Evolutionary conservation across 2,113 vertebrate species (phyloP).

Genomic region (Scartelaos histophorus): DNA sequence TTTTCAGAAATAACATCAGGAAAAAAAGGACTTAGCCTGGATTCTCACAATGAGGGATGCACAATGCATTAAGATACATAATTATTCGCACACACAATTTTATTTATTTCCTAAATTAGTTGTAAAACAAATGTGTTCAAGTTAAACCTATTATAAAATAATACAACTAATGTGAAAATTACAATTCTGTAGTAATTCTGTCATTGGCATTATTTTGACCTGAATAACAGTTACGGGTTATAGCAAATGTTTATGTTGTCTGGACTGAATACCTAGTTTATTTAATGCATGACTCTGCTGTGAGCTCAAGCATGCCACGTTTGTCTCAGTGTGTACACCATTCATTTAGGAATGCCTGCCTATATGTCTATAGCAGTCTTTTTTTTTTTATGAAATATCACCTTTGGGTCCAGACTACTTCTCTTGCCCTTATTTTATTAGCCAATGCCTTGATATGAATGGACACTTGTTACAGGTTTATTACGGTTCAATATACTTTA

Average conservation of each 20-base stretch:
- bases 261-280: constrained; percentile 20
- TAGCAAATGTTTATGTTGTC: constrained; percentile 16
- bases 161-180: constrained; percentile 22
- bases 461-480: constrained; percentile 18
- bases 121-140: constrained; percentile 36
- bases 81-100: constrained; percentile 61
- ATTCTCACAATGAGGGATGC: constrained; percentile 22
- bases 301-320: constrained; percentile 62
- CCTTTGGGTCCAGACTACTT: constrained; percentile 20
- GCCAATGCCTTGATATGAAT: constrained; percentile 26
- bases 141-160: constrained; percentile 11
- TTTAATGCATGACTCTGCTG: constrained; percentile 48
- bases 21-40: not conserved
- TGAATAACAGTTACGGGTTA: not conserved
- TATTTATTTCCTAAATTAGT: constrained; percentile 67
- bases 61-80: constrained; percentile 32
- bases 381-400: constrained; percentile 9
- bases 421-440: constrained; percentile 34
- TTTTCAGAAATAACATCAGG: constrained; percentile 54
- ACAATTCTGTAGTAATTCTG: constrained; percentile 15
- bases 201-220: constrained; percentile 6
- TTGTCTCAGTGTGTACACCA: constrained; percentile 43
- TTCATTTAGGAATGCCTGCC: constrained; percentile 54
- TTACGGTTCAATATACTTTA: constrained; percentile 19
- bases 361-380: constrained; percentile 41